Evolutionary conservation across 2,797 vertebrate genomes (phyloP).

Genomic region (Ptychobarbus kaznakovi): DNA sequence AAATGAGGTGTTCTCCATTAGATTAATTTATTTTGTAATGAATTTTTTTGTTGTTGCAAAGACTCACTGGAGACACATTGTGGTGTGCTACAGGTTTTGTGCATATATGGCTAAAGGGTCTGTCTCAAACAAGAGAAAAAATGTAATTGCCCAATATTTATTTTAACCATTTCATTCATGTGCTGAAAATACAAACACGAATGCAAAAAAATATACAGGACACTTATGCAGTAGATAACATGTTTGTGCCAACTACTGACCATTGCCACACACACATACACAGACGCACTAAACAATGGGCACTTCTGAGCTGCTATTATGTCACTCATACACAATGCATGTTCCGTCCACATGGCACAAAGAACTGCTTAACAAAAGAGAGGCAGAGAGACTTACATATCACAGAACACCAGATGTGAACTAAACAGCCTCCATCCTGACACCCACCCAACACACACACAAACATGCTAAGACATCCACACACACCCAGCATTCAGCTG

Average conservation of each 20-base stretch:
- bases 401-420: constrained; percentile 55
- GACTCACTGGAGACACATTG: neutral
- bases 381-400: constrained; percentile 42
- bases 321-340: constrained; percentile 35
- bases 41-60: neutral
- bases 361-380: constrained; percentile 34
- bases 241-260: constrained; percentile 16
- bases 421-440: constrained; percentile 27
- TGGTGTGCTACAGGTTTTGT: neutral
- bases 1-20: neutral
- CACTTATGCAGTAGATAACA: neutral
- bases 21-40: neutral
- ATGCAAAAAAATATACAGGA: neutral
- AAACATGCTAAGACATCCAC: constrained; percentile 11
- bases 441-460: constrained; percentile 27
- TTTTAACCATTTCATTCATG: neutral
- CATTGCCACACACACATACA: constrained; percentile 37
- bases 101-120: neutral
- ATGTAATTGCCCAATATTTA: neutral
- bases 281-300: constrained; percentile 35
- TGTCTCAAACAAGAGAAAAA: neutral
- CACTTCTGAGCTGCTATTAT: constrained; percentile 33
- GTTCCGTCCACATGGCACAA: constrained; percentile 49
- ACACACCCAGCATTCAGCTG: constrained; percentile 68
- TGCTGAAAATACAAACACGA: neutral